Conservation (phyloP, 2,888 invertebrate species). For the Eilema depressum region DNA sequence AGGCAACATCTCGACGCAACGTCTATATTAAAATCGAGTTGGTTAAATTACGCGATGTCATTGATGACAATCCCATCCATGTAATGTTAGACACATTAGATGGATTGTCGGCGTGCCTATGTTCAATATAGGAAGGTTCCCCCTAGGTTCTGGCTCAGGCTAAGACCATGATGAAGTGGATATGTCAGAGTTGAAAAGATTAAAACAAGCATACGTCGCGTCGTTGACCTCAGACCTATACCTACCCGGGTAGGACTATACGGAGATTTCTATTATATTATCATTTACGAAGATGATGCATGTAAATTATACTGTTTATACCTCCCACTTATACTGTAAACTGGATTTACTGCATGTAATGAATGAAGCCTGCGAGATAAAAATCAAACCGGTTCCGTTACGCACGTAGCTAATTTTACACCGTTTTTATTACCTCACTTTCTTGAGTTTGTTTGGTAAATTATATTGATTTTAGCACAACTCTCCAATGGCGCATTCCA, state of each 20-base stretch:
- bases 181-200: no score
- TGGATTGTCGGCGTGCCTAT: background rate
- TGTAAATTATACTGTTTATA: background rate
- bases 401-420: background rate
- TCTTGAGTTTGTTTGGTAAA: background rate
- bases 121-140: background rate
- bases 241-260: background rate
- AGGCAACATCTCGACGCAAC: background rate
- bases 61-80: background rate
- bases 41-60: background rate
- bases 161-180: background rate
- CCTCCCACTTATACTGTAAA: background rate
- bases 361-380: background rate
- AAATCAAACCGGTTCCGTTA: background rate
- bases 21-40: background rate
- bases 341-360: slow-evolving; percentile 1
- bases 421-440: slow-evolving; percentile 4
- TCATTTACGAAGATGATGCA: background rate
- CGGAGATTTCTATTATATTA: background rate
- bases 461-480: background rate
- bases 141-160: no score
- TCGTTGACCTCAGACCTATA: no score
- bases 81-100: no score
- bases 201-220: no score
- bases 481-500: background rate